Evolutionary conservation across 1,140 invertebrate genomes (phyloP).

Genomic region (Hycleus cichorii): DNA sequence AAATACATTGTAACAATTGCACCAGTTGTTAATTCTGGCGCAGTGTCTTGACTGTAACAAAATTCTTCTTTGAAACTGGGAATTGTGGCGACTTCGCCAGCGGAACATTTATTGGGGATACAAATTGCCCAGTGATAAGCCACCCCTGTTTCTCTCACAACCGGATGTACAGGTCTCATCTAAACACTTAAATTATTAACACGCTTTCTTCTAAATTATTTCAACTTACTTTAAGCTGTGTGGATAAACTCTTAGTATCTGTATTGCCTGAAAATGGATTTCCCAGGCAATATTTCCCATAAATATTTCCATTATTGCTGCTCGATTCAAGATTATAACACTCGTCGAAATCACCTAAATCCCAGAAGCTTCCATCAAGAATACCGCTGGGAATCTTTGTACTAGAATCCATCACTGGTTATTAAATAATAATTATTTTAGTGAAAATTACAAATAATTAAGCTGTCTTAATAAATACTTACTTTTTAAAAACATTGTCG

Average conservation of each 20-base stretch:
- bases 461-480: too few species aligned
- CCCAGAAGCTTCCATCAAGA: neutral
- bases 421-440: too few species aligned
- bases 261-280: neutral
- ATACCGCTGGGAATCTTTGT: neutral
- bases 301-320: neutral
- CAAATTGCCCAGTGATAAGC: neutral
- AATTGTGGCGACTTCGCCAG: neutral
- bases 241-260: neutral
- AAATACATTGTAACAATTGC: constrained; percentile 5
- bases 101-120: constrained; percentile 1
- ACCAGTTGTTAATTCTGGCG: constrained; percentile 1
- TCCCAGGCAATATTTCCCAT: neutral
- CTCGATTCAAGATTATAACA: neutral
- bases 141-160: neutral
- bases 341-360: constrained; percentile 1
- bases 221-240: neutral
- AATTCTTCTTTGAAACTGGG: neutral
- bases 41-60: constrained; percentile 5
- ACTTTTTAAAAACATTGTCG: too few species aligned
- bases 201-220: neutral
- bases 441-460: too few species aligned
- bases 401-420: neutral
- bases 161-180: too few species aligned
- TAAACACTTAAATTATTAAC: too few species aligned